Conservation (phyloP, 2,113 vertebrate genomes). For the Rhinoptilus africanus region DNA sequence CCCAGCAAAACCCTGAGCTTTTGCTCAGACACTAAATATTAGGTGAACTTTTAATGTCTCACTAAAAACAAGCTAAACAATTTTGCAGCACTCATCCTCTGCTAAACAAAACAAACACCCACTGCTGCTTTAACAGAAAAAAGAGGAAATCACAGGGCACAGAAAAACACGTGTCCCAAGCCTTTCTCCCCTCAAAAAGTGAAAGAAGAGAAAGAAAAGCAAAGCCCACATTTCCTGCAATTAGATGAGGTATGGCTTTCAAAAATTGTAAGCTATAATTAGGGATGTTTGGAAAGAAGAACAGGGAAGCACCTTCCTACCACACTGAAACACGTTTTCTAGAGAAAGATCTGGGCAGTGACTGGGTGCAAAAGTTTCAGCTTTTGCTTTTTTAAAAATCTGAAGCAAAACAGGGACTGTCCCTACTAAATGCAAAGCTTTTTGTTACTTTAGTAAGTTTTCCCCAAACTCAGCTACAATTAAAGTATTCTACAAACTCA, state of each 20-base stretch:
- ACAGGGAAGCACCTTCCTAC: slow-evolving; percentile 3
- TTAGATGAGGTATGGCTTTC: slow-evolving; percentile 43
- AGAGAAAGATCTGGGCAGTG: background rate
- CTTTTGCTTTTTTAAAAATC: background rate
- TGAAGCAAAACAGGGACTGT: background rate
- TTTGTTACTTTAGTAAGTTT: background rate
- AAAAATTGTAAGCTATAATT: slow-evolving; percentile 41
- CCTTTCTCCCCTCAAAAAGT: background rate
- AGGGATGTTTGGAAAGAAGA: slow-evolving; percentile 11
- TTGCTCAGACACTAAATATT: background rate
- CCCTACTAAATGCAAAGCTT: background rate
- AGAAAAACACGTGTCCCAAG: background rate
- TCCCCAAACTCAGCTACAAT: background rate
- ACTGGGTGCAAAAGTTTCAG: background rate
- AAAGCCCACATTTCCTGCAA: slow-evolving; percentile 20
- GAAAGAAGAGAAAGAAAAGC: slow-evolving; percentile 1
- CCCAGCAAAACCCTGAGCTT: background rate
- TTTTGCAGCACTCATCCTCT: background rate
- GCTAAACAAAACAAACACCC: slow-evolving; percentile 42
- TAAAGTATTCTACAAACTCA: background rate
- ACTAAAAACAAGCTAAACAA: background rate
- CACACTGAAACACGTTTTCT: background rate
- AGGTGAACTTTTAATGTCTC: background rate
- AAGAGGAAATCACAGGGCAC: background rate
- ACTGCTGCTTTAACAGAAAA: background rate